phyloP scores from a whole-genome alignment of 2,888 invertebrate species.

The Odontocerum albicorne region DNA sequence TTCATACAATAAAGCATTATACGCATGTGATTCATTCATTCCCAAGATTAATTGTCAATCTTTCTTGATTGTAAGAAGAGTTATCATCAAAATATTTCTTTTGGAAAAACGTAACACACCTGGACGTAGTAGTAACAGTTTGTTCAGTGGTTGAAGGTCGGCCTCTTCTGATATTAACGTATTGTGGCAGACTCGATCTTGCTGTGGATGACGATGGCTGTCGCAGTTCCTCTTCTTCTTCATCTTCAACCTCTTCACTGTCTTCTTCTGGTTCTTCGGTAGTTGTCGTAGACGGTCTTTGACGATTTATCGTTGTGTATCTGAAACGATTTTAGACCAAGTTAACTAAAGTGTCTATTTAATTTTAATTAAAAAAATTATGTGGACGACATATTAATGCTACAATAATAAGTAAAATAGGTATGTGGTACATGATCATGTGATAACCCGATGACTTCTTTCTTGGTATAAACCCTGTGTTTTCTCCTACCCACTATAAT shows the following conservation, averaged over 20 bases:
- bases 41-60: too few species aligned
- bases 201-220: constrained; percentile 44
- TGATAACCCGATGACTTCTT: too few species aligned
- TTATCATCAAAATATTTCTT: not conserved
- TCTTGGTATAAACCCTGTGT: too few species aligned
- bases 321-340: constrained; percentile 40
- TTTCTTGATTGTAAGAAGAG: not conserved
- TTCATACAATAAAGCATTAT: too few species aligned
- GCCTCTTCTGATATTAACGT: constrained; percentile 71
- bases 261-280: constrained; percentile 43
- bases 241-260: constrained; percentile 40
- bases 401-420: too few species aligned
- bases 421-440: too few species aligned
- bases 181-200: constrained; percentile 59
- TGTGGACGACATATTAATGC: too few species aligned
- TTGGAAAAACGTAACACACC: too few species aligned
- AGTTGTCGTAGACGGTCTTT: constrained; percentile 54
- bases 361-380: too few species aligned
- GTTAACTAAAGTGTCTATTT: too few species aligned
- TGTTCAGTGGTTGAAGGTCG: constrained; percentile 50
- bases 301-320: constrained; percentile 63
- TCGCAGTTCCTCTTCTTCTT: constrained; percentile 38
- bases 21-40: too few species aligned
- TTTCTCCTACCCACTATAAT: too few species aligned
- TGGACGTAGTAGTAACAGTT: constrained; percentile 24